These are phyloP conservation scores for Urocitellus parryii DNA, from an alignment of 2,113 vertebrate genomes.

Conservation along the genomic window DNA sequence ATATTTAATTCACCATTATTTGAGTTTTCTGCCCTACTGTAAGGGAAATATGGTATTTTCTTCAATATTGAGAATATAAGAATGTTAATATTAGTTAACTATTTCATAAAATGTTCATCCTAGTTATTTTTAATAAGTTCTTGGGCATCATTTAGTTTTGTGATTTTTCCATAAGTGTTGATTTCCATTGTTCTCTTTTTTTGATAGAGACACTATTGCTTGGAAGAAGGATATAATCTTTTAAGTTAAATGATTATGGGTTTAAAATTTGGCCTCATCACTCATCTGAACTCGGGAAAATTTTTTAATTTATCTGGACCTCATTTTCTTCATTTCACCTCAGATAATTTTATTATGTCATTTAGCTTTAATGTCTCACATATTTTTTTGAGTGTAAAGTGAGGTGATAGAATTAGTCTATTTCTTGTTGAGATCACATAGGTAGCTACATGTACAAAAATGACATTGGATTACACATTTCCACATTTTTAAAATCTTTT, in stretches of 20 bases:
- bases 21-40: background rate
- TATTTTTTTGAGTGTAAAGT: background rate
- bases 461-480: background rate
- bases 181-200: background rate
- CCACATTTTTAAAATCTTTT: background rate
- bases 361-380: background rate
- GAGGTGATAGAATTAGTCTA: background rate
- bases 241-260: background rate
- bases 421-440: background rate
- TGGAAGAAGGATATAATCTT: background rate
- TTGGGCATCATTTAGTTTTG: background rate
- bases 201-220: background rate
- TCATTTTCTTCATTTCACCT: background rate
- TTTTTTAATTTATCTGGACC: background rate
- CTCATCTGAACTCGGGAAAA: background rate
- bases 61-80: constrained; percentile 1
- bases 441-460: background rate
- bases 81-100: background rate
- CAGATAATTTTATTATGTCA: background rate
- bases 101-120: background rate
- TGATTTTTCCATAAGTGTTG: background rate
- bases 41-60: background rate
- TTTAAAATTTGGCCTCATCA: background rate
- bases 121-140: background rate
- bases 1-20: background rate